Evolutionary conservation across 2,797 vertebrate species (phyloP).

Genomic region (Rhinophrynus dorsalis): DNA sequence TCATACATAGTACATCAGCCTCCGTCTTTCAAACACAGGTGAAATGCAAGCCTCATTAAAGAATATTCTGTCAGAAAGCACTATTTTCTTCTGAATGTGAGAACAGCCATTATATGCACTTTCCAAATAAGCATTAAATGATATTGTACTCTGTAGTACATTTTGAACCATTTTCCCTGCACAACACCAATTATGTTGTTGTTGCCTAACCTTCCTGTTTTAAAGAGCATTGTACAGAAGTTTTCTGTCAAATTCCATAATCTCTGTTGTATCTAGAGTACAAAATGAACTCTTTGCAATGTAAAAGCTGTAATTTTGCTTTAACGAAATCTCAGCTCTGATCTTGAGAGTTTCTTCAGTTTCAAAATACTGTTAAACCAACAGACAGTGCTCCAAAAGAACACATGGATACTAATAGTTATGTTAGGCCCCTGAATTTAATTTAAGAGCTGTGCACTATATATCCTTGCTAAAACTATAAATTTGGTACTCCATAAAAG

Average conservation of each 20-base stretch:
- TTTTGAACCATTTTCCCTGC: conserved; percentile 59
- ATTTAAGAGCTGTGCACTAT: too few relatives aligned
- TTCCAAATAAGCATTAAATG: conserved; percentile 59
- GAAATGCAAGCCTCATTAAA: too few relatives aligned
- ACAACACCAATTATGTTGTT: conserved; percentile 53
- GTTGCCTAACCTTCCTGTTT: conserved; percentile 52
- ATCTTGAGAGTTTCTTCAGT: not conserved
- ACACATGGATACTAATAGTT: conserved; percentile 1
- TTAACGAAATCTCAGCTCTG: not conserved
- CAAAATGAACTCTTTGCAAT: conserved; percentile 54
- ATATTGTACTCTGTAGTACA: conserved; percentile 61
- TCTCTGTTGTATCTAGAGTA: conserved; percentile 58
- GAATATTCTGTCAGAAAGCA: conserved; percentile 35
- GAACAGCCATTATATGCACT: conserved; percentile 58
- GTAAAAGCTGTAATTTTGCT: conserved; percentile 55
- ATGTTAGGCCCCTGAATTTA: not conserved
- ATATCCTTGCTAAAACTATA: too few relatives aligned
- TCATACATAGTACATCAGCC: too few relatives aligned
- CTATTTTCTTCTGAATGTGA: conserved; percentile 56
- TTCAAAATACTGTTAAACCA: not conserved
- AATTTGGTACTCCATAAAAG: too few relatives aligned
- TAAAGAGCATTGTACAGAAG: conserved; percentile 48
- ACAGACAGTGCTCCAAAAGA: not conserved
- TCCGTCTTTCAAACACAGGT: too few relatives aligned
- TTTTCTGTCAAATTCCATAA: conserved; percentile 61